Conservation (phyloP, 2,113 vertebrate genomes). For the Perca fluviatilis region DNA sequence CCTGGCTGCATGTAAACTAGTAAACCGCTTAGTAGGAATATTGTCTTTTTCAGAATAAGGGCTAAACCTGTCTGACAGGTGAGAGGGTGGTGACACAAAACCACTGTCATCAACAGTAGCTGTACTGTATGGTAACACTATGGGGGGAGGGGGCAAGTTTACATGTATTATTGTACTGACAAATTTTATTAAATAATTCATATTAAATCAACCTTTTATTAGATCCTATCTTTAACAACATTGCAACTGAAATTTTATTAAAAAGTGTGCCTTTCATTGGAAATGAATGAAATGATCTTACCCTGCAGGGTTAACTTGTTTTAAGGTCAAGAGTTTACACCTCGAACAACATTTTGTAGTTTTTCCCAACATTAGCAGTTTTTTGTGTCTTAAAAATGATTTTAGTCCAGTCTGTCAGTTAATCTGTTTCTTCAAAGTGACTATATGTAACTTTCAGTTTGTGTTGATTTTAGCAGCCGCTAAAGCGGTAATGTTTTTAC, state of each 20-base stretch:
- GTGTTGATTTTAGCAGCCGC: no score
- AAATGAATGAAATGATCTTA: not conserved
- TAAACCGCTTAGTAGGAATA: no score
- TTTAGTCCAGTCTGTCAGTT: no score
- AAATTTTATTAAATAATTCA: not conserved
- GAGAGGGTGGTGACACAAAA: slow-evolving; percentile 17
- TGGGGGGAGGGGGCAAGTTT: not conserved
- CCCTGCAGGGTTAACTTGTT: not conserved
- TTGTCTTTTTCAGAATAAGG: no score
- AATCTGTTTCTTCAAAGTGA: no score
- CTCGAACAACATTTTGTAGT: not conserved
- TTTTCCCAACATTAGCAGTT: not conserved
- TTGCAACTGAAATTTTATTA: not conserved
- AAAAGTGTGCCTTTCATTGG: not conserved
- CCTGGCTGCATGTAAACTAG: no score
- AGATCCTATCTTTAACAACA: not conserved
- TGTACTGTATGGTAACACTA: not conserved
- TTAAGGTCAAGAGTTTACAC: not conserved
- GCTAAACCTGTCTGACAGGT: slow-evolving; percentile 9
- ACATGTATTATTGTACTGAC: not conserved
- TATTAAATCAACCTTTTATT: not conserved
- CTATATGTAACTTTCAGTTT: no score
- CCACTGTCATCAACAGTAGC: not conserved
- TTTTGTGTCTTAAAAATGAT: no score
- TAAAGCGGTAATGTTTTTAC: no score